Conservation (phyloP, 1,140 invertebrate species). For the Diabrotica virgifera region DNA sequence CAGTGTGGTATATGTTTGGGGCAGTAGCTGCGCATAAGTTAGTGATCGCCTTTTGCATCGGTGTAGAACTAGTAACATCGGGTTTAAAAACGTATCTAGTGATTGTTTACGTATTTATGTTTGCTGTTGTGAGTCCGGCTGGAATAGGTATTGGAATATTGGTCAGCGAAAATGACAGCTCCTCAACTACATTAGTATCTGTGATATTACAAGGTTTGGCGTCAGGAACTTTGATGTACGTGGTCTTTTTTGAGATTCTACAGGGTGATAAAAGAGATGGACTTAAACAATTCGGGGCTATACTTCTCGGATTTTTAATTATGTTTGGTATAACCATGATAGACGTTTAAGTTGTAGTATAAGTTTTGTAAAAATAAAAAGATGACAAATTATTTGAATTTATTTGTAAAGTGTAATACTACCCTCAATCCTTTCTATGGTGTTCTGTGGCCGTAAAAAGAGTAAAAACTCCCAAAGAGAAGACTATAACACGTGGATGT, state of each 20-base stretch:
- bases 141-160: slow-evolving; percentile 55
- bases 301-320: slow-evolving; percentile 70
- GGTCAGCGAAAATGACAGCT: slow-evolving; percentile 33
- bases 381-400: too few relatives aligned
- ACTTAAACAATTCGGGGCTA: slow-evolving; percentile 64
- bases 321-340: slow-evolving; percentile 62
- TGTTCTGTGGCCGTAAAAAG: too few relatives aligned
- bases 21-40: slow-evolving; percentile 59
- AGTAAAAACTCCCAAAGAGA: too few relatives aligned
- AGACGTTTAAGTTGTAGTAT: background rate
- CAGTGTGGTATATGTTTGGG: slow-evolving; percentile 63
- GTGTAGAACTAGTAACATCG: slow-evolving; percentile 51
- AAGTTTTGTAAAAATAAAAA: too few relatives aligned
- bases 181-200: slow-evolving; percentile 36
- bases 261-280: slow-evolving; percentile 58
- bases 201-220: slow-evolving; percentile 58
- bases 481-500: too few relatives aligned
- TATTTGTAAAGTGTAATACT: too few relatives aligned
- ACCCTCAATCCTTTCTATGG: too few relatives aligned
- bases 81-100: slow-evolving; percentile 41
- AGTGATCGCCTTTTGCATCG: slow-evolving; percentile 57
- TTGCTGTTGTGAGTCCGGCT: slow-evolving; percentile 55
- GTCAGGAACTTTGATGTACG: slow-evolving; percentile 64
- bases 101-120: slow-evolving; percentile 52
- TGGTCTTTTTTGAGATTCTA: slow-evolving; percentile 68